These are phyloP conservation scores for Acleris emargana DNA, from an alignment of 2,888 invertebrate genomes.

Conservation along the genomic window DNA sequence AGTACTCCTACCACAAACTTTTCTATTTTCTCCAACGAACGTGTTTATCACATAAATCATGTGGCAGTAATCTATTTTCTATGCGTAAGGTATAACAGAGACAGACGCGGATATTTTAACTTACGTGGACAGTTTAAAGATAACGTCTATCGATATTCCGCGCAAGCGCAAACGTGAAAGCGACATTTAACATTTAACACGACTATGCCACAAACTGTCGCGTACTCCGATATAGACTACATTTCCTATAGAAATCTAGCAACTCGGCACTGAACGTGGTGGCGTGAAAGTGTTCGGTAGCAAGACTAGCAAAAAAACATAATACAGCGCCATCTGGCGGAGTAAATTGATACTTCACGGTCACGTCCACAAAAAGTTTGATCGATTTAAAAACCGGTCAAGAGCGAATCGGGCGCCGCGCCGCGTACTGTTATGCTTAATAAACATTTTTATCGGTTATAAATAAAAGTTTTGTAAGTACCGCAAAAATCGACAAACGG, in stretches of 20 bases:
- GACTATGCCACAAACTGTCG: no score
- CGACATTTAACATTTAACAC: neutral
- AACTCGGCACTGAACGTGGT: neutral
- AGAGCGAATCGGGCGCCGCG: no score
- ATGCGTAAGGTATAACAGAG: neutral
- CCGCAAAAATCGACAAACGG: no score
- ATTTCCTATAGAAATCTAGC: no score
- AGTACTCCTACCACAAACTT: neutral
- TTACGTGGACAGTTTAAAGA: neutral
- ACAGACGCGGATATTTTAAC: neutral
- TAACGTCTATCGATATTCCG: neutral
- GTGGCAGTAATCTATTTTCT: neutral
- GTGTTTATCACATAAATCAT: neutral
- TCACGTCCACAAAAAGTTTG: constrained; percentile 4
- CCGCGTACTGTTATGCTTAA: no score
- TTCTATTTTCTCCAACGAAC: neutral
- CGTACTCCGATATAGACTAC: no score
- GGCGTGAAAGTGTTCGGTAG: constrained; percentile 18
- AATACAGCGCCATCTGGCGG: constrained; percentile 22
- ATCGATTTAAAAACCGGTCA: neutral
- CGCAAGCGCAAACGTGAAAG: neutral
- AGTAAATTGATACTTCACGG: constrained; percentile 32
- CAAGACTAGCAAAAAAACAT: constrained; percentile 14
- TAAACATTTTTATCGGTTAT: no score
- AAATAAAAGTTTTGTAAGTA: no score